Conservation (phyloP, 2,113 vertebrate genomes). For the Oceanodroma tethys region DNA sequence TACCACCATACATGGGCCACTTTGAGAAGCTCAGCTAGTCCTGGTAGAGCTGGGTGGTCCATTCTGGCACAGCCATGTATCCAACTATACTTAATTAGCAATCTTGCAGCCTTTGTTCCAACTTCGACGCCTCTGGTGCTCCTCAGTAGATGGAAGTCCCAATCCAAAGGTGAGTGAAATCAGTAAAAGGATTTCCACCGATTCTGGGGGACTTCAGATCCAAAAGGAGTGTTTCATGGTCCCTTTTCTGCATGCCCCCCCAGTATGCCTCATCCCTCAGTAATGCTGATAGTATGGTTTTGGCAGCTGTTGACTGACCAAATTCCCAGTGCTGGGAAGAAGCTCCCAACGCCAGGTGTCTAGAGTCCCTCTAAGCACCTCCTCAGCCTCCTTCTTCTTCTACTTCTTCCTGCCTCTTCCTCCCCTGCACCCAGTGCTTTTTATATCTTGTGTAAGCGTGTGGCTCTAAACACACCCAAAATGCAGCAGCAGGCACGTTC, state of each 20-base stretch:
- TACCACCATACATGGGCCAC: neutral
- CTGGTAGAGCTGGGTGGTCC: neutral
- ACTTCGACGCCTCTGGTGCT: fast-evolving
- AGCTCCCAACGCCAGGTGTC: fast-evolving
- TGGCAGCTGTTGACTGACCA: neutral
- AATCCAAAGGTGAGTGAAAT: neutral
- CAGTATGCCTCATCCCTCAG: neutral
- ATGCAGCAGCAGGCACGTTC: neutral
- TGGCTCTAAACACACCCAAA: neutral
- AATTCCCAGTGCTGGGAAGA: neutral
- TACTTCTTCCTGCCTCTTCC: neutral
- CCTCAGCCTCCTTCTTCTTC: neutral
- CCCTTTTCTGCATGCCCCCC: neutral
- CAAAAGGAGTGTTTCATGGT: neutral
- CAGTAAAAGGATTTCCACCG: neutral
- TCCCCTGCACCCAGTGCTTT: neutral
- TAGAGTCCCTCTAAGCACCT: neutral
- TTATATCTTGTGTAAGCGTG: neutral
- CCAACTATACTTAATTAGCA: neutral
- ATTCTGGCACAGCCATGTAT: neutral
- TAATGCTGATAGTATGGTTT: neutral
- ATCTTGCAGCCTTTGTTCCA: neutral
- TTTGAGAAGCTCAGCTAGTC: neutral
- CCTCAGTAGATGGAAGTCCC: neutral
- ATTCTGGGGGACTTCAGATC: neutral